Conservation (phyloP, 2,888 invertebrate species). For the Octodonta nipae region DNA sequence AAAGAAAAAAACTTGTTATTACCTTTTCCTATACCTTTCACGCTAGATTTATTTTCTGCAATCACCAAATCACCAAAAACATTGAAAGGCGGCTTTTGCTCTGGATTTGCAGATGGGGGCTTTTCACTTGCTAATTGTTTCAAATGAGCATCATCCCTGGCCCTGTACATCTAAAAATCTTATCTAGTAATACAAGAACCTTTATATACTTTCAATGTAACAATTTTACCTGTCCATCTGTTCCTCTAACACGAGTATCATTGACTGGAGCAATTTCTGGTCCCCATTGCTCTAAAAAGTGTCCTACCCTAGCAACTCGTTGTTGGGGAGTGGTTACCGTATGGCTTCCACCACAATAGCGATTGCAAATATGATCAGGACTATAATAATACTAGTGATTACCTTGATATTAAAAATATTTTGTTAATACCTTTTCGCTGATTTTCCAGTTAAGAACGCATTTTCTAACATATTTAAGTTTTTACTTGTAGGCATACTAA, state of each 20-base stretch:
- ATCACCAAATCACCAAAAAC: too few relatives aligned
- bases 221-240: conserved; percentile 25
- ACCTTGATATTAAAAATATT: conserved; percentile 3
- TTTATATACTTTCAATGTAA: background rate
- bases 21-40: too few relatives aligned
- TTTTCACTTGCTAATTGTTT: conserved; percentile 13
- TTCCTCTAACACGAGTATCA: conserved; percentile 26
- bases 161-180: conserved; percentile 20
- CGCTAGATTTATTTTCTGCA: too few relatives aligned
- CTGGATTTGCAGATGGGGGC: conserved; percentile 9
- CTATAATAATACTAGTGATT: too few relatives aligned
- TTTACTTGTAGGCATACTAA: conserved; percentile 30
- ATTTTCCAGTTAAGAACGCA: conserved; percentile 27
- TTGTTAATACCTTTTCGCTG: conserved; percentile 17
- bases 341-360: conserved; percentile 69
- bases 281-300: conserved; percentile 54
- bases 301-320: conserved; percentile 50
- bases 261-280: conserved; percentile 45
- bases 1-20: too few relatives aligned
- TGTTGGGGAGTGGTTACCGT: conserved; percentile 60
- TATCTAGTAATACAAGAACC: background rate
- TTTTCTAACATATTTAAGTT: conserved; percentile 37
- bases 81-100: background rate
- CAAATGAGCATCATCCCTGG: conserved; percentile 16
- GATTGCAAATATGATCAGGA: conserved; percentile 46